Conservation (phyloP, 2,797 vertebrate species). For the Rachycentron canadum region DNA sequence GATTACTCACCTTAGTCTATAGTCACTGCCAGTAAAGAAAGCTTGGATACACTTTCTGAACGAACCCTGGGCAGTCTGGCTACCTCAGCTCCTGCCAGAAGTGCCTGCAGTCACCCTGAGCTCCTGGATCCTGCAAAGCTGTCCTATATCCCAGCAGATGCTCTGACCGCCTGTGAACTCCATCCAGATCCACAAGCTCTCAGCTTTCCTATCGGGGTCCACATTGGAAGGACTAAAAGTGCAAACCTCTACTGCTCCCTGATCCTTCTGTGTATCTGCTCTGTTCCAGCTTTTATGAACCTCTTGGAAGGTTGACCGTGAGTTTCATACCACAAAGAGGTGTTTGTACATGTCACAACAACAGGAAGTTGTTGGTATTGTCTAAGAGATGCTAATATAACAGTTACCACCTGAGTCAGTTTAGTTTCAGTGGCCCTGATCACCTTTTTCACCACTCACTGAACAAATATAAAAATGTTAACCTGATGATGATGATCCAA, state of each 20-base stretch:
- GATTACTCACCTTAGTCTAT: slow-evolving; percentile 7
- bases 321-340: not conserved
- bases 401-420: too few species aligned
- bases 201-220: slow-evolving; percentile 46
- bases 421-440: too few species aligned
- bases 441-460: too few species aligned
- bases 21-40: slow-evolving; percentile 11
- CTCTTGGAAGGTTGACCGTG: not conserved
- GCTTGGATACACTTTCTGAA: slow-evolving; percentile 16
- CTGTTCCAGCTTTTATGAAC: not conserved
- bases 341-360: not conserved
- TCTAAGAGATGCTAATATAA: too few species aligned
- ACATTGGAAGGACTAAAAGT: slow-evolving; percentile 54
- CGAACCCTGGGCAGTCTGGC: slow-evolving; percentile 35
- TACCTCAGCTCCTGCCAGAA: slow-evolving; percentile 55
- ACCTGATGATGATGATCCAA: too few species aligned
- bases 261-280: slow-evolving; percentile 5
- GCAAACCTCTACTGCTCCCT: slow-evolving; percentile 48
- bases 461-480: too few species aligned
- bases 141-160: slow-evolving; percentile 71
- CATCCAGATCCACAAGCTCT: slow-evolving; percentile 62
- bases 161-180: slow-evolving; percentile 65
- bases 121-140: slow-evolving; percentile 63
- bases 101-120: slow-evolving; percentile 63
- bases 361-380: not conserved